Percentiles rank a stretch among this genome's conserved stretches.
These are phyloP conservation scores for Rostratula benghalensis DNA, from an alignment of 2,113 vertebrate genomes.

Conservation along the genomic window DNA sequence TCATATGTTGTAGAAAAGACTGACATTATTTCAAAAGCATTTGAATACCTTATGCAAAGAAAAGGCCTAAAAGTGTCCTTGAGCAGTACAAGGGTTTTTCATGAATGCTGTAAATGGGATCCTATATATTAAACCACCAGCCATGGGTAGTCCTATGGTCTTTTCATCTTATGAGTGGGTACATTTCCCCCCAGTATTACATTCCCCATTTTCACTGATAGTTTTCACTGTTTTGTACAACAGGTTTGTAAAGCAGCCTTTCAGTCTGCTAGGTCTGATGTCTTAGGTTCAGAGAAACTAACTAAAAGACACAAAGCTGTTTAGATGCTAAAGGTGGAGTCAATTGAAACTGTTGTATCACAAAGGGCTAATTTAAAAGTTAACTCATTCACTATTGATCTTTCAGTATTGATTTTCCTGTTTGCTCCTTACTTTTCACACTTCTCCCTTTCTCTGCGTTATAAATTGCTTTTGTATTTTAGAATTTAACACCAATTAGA, in stretches of 20 bases:
- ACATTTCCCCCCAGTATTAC: background rate
- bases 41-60: slow-evolving; percentile 32
- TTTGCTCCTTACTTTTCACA: slow-evolving; percentile 20
- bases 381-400: slow-evolving; percentile 6
- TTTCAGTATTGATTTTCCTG: slow-evolving; percentile 10
- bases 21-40: slow-evolving; percentile 51
- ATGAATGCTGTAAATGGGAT: background rate
- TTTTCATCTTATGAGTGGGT: background rate
- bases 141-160: background rate
- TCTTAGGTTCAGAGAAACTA: background rate
- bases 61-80: slow-evolving; percentile 37
- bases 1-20: slow-evolving; percentile 42
- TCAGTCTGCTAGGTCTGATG: background rate
- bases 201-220: background rate
- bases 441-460: slow-evolving; percentile 3
- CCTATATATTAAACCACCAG: background rate
- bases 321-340: slow-evolving; percentile 23
- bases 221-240: slow-evolving; percentile 1
- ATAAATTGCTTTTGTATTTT: slow-evolving; percentile 22
- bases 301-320: background rate
- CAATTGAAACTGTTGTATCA: slow-evolving; percentile 4
- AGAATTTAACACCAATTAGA: slow-evolving; percentile 52
- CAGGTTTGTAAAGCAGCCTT: background rate
- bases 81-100: slow-evolving; percentile 36
- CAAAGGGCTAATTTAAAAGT: slow-evolving; percentile 52